Base-by-base conservation (phyloP, 2,888 invertebrate genomes). In the Eristalis intricaria region DNA sequence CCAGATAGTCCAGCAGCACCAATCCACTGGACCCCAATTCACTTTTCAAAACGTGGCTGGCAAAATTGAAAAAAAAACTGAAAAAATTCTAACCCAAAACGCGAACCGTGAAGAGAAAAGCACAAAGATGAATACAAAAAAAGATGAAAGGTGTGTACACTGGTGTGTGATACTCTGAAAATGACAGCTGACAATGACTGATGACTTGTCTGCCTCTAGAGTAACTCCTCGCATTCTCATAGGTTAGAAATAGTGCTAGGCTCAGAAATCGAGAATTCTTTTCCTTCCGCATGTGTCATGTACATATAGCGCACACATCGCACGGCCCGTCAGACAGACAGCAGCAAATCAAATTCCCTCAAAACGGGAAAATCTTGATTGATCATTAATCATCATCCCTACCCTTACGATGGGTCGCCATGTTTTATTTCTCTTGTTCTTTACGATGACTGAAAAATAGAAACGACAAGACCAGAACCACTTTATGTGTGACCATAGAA, bases 281-380 rank as follows among this genome's bases (percentile, higher is more conserved):
- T 70, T 87, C 75, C 71, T 87, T 83, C 87, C 73, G 71, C 60
- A 43, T 73, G 73, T 64, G 73, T 68, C 80, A 61, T 65, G 40
- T 69, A 64, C 40, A 69, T 68, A 69, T 4, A 60, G 65, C 29
- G 70, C 69, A 76, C 64, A 66, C 60, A 69, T 50, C 58, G 29
- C 68, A 32, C 80, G 73, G 63, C 50, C 81, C 74, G 69, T 77
- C 82, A 78, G 70, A 38, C 68, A 76, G 78, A 87, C 76, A 84
- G 84, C 87, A 87, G 87, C 87, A 87, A 87, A 87, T 87, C 87
- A 87, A 87, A 87, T 80, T 84, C 80, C 71, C 87, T 87, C 87
- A 84, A 80, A 87, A 87, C 87, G 87, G 73, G 87, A 87, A 87
- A 87, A 76, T 83, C 87, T 84, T 84, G 87, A 87, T 87, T 84